Evolutionary conservation across 2,797 vertebrate genomes (phyloP).

Genomic region (Rhabdophis nuchalis): DNA sequence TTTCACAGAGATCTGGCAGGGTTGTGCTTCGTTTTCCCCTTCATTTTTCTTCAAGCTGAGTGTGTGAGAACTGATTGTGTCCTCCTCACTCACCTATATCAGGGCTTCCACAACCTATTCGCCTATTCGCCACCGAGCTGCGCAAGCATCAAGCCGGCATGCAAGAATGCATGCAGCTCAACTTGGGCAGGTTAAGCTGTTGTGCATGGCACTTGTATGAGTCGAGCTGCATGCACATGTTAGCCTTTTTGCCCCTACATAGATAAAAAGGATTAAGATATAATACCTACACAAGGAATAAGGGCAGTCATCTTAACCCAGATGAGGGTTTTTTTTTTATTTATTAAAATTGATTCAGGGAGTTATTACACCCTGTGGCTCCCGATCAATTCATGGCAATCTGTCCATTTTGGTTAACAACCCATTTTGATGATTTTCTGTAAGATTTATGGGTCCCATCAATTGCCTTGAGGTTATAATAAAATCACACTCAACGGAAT

Average conservation of each 20-base stretch:
- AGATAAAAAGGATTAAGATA: background rate
- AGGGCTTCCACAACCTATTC: background rate
- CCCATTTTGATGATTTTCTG: constrained; percentile 50
- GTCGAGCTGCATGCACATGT: background rate
- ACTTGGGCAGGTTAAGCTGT: no score
- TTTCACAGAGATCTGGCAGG: no score
- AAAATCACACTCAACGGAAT: constrained; percentile 24
- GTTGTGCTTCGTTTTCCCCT: background rate
- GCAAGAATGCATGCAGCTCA: no score
- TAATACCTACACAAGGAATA: background rate
- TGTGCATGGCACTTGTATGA: background rate
- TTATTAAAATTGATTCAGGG: background rate
- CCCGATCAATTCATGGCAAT: constrained; percentile 3
- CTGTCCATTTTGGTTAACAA: constrained; percentile 44
- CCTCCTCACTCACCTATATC: background rate
- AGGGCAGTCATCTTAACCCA: constrained; percentile 9
- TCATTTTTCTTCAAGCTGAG: background rate
- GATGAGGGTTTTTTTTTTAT: background rate
- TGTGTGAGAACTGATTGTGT: background rate
- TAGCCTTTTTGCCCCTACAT: background rate
- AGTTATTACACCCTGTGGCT: constrained; percentile 12
- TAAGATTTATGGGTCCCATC: constrained; percentile 48
- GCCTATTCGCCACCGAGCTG: accelerated
- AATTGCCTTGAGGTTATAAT: constrained; percentile 24
- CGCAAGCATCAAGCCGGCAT: background rate